Base-by-base conservation (phyloP, 1,140 invertebrate genomes). In the Lepidurus couesii region DNA sequence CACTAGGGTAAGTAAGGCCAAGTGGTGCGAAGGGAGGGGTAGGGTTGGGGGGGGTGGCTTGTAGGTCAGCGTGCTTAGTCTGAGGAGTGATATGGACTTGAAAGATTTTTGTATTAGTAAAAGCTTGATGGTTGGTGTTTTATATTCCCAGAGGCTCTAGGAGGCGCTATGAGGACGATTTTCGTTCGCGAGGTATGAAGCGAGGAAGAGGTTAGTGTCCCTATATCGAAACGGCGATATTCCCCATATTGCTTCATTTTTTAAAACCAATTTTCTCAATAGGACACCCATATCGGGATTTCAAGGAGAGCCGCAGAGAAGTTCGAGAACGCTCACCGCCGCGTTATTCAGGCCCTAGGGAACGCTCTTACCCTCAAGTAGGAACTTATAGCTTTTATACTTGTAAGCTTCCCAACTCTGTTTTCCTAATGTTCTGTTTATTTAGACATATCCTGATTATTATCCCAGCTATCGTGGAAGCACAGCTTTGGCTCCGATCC, bases 401-500 rank as follows among this genome's bases (percentile, higher is more conserved):
- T 45, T 43, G 42, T 34, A 34, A 34, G 34, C 34, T 34, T 34
- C 4, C 34, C 4, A 13, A 75, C 42, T 75, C 13, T 13, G 2
- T 74, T 80, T 45, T 75, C 43, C 10, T n/a, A 76, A 42, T 76
- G 53, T 74, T 65, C 53, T 78, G 44, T 65, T 83, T 83, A 43
- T 83, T 85, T 83, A 82, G 82, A 0, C 86, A 85, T 82, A 82
- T 82, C 80, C 85, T 86, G 80, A 86, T 84, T 79, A 83, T 83
- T 34, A 78, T 80, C 16, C 44, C 79, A 44, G 83, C 81, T 83
- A 85, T 53, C 83, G 84, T 79, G 81, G 81, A 42, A 81, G 84
- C 78, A 83, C 84, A 65, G 83, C 84, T 44, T 82, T 84, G 78
- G 83, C 84, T 13, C 83, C 84, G 16, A 82, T 85, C 77, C 83